Evolutionary conservation across 2,888 invertebrate species (phyloP), one percentile per base, ranked within the genome.

Genomic region (Carcina quercana): DNA sequence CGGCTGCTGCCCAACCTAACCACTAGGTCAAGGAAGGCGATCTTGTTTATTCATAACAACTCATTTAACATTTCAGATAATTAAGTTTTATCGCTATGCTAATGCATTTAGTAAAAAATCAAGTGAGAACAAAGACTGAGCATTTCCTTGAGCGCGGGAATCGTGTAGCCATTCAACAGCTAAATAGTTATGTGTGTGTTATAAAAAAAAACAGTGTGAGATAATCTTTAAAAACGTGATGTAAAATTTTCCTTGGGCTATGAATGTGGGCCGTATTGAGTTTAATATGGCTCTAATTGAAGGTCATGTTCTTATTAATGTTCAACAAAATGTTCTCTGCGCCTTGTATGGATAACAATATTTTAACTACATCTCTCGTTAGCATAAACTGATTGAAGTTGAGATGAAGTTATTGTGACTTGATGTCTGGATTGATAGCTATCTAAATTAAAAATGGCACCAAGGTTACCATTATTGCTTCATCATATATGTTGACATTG

Each of bases 71-170:
- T 51, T n/a, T 47, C 42, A 43, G 35, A 42, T 54, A 53, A 59
- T 59, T 53, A 53, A 50, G 47, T 60, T 53, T 58, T 61, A 57
- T 61, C 47, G 42, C 48, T 47, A 62, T 60, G 54, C 42, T 66
- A 63, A 67, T 64, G 49, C 35, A 37, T 39, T 35, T 47, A 36
- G 56, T 57, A 59, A 62, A 59, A 61, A 61, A 47, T 43, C 25
- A 38, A 42, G 39, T 40, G 43, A 45, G 43, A 60, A 65, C 61
- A 64, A 65, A 66, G 58, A 59, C 38, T 52, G 40, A 50, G 45
- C 53, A 68, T 70, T 72, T 71, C 65, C 69, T 66, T 69, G 61
- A 66, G 60, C 56, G 62, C 64, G 66, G 59, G 65, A 70, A 68
- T 63, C 28, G 20, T 25, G 25, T 15, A 28, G 30, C 14, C 15